Evolutionary conservation across 2,113 vertebrate species (phyloP).

Genomic region (Vombatus ursinus): DNA sequence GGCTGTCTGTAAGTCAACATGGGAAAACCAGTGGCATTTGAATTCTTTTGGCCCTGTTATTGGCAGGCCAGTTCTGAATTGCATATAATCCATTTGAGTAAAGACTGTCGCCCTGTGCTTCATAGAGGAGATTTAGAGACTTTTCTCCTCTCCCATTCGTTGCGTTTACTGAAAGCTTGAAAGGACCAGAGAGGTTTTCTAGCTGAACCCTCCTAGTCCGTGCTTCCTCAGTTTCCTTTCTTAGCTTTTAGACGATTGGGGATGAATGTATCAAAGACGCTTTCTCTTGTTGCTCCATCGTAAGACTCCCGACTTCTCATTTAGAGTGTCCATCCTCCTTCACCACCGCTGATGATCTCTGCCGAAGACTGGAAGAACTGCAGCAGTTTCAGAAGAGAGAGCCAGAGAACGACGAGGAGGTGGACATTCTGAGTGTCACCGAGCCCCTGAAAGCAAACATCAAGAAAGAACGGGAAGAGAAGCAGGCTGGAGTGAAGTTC

Average conservation of each 20-base stretch:
- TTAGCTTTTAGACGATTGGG: not conserved
- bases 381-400: conserved; percentile 94
- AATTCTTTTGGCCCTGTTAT: not conserved
- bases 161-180: not conserved
- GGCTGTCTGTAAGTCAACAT: not conserved
- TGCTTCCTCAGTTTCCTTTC: not conserved
- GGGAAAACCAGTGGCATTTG: not conserved
- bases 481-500: conserved; percentile 90
- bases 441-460: conserved; percentile 89
- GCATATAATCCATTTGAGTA: not conserved
- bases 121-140: not conserved
- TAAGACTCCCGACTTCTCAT: conserved; percentile 59
- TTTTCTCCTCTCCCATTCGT: not conserved
- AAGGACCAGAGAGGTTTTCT: not conserved
- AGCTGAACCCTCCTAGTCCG: not conserved
- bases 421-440: conserved; percentile 89
- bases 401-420: conserved; percentile 90
- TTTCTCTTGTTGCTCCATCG: not conserved
- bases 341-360: conserved; percentile 88
- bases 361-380: conserved; percentile 92
- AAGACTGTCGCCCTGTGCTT: not conserved
- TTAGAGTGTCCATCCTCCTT: conserved; percentile 93
- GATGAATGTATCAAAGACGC: not conserved
- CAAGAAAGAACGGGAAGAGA: conserved; percentile 94
- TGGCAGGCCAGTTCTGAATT: not conserved